Base-by-base conservation (phyloP, 2,797 vertebrate species). In the Pterois miles region DNA sequence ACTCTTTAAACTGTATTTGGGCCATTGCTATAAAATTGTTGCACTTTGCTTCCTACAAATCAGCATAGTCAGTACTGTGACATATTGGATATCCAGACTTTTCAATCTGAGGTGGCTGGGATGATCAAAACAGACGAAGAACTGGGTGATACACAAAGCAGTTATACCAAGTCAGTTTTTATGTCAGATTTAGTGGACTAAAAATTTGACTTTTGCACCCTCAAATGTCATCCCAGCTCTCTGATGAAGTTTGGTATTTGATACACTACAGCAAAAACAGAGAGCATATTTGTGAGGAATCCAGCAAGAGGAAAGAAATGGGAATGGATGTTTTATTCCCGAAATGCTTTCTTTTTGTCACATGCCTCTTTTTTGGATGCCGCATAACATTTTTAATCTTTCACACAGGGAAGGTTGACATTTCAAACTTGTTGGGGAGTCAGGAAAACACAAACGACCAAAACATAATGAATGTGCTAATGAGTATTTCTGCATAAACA, bases 401-500 rank as follows among this genome's bases (percentile, higher is more conserved):
- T 50, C 8, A 22, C 29, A 59, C 8, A 9, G 13, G 36, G 8
- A 67, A 18, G 64, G 23, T 65, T 64, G 6, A 63, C 1, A 3
- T 23, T 65, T 65, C 18, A 25, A 58, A 66, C 66, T 70, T 70
- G 38, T 56, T 46, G 4, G 6, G 20, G 23, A 68, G 57, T 63
- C 20, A 12, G 36, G 13, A 53, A 78, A 67, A 65, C 59, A 65
- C 13, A 34, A 71, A 58, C 9, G 3, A 58, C 38, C 22, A 3
- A 59, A 53, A 65, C 71, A 34, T 31, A 23, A 75, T 59, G 18
- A 78, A 64, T 58, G 63, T 67, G 31, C 65, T 73, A 67, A 83
- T 78, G 77, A 78, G 54, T 27, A 9, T 78, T 64, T 76, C 13
- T 74, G 62, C 65, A 82, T 69, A 27, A 65, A 83, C 14, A 78